A percentile compares a stretch with the other conserved stretches of the same genome.
phyloP scores from a whole-genome alignment of 2,113 vertebrate species.

The Notarius lentiginosus region DNA sequence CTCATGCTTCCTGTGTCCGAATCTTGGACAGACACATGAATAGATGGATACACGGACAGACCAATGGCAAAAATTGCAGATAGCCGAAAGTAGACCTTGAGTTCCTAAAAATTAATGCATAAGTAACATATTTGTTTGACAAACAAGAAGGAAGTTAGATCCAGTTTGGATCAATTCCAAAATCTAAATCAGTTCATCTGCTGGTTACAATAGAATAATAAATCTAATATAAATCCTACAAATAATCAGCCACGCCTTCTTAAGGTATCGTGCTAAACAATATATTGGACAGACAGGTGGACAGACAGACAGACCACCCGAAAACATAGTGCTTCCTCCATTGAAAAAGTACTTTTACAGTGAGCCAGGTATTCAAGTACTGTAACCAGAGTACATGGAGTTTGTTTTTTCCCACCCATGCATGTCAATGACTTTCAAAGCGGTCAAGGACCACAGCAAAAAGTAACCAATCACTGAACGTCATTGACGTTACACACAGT shows the following conservation, averaged over 20 bases:
- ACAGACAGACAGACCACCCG: not conserved
- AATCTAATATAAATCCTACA: not conserved
- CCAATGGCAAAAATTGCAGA: not conserved
- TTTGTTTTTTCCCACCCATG: not conserved
- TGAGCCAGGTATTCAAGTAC: not conserved
- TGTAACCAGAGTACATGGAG: not conserved
- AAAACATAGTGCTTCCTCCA: not conserved
- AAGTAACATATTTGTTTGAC: not conserved
- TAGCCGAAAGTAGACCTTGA: not conserved
- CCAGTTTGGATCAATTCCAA: not conserved
- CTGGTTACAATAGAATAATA: not conserved
- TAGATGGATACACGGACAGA: not conserved
- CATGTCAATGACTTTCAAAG: not conserved
- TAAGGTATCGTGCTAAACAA: not conserved
- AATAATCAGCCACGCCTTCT: not conserved
- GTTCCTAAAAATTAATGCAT: not conserved
- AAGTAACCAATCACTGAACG: slow-evolving; percentile 35
- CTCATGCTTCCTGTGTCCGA: not conserved
- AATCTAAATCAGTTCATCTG: not conserved
- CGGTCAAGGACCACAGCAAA: not conserved
- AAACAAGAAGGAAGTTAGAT: not conserved
- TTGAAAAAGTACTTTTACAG: not conserved
- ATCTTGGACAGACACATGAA: not conserved
- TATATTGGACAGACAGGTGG: not conserved
- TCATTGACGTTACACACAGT: slow-evolving; percentile 32